Percentiles rank a stretch among this genome's conserved stretches.
phyloP scores from a whole-genome alignment of 2,888 invertebrate species.

The Troglohyphantes excavatus region DNA sequence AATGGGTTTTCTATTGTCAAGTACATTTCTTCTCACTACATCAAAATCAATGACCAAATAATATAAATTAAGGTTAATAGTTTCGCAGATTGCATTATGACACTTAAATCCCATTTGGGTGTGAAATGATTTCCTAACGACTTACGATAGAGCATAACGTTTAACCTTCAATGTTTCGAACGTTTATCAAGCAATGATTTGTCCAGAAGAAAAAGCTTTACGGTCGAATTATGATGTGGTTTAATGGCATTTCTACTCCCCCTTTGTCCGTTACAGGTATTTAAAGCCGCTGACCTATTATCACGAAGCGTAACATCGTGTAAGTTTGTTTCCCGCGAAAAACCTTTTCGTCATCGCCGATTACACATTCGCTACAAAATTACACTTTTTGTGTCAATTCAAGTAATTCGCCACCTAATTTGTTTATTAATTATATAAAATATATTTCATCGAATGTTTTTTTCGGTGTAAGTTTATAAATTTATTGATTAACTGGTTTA shows the following conservation, averaged over 20 bases:
- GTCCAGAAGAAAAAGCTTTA: background rate
- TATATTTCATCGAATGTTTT: too few species aligned
- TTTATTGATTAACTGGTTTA: too few species aligned
- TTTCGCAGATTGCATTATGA: too few species aligned
- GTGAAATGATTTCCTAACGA: background rate
- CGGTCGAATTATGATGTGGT: conserved; percentile 27
- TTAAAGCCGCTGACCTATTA: conserved; percentile 18
- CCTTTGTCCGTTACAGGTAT: background rate
- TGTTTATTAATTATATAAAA: too few species aligned
- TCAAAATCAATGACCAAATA: too few species aligned
- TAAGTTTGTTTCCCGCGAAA: background rate
- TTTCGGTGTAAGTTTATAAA: too few species aligned
- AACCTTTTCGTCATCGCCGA: background rate
- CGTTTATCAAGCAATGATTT: conserved; percentile 14
- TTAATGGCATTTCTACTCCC: background rate
- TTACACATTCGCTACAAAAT: background rate
- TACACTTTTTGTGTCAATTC: too few species aligned
- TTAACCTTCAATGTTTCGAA: conserved; percentile 8
- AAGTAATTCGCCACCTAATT: too few species aligned
- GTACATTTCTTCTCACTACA: too few species aligned
- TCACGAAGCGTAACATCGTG: conserved; percentile 2
- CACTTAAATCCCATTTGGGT: background rate
- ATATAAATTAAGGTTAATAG: too few species aligned
- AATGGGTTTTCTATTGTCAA: too few species aligned
- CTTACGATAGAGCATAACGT: too few species aligned